Percentiles rank a stretch among this genome's conserved stretches.
These are phyloP conservation scores for Penelope pileata DNA, from an alignment of 2,113 vertebrate species.

Conservation along the genomic window DNA sequence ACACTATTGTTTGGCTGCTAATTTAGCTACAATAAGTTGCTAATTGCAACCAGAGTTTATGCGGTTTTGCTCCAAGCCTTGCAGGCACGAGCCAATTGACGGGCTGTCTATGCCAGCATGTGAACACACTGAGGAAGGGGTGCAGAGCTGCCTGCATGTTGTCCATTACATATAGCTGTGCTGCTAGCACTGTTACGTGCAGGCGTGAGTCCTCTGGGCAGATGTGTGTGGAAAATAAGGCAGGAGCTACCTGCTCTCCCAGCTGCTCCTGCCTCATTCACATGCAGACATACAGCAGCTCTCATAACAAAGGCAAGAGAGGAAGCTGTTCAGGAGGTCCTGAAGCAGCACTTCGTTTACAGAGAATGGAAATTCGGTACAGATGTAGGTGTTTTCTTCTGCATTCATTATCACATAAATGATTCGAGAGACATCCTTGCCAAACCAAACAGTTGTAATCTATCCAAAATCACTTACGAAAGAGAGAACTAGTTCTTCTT, in stretches of 20 bases:
- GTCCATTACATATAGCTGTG: accelerated
- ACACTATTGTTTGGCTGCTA: not conserved
- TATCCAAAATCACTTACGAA: conserved; percentile 24
- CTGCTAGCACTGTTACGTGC: not conserved
- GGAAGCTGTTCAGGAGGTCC: not conserved
- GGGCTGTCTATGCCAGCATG: accelerated
- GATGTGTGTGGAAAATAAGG: not conserved
- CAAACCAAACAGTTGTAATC: conserved; percentile 23
- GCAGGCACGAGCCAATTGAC: not conserved
- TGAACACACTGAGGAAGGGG: not conserved
- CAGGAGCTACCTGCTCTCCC: not conserved
- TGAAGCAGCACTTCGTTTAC: not conserved
- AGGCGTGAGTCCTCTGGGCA: not conserved
- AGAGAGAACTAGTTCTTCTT: not conserved
- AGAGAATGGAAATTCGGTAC: conserved; percentile 8
- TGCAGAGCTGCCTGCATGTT: not conserved
- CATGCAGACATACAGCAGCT: not conserved
- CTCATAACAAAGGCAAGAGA: not conserved
- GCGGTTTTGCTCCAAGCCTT: not conserved
- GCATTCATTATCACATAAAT: conserved; percentile 3
- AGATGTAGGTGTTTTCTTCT: conserved; percentile 2
- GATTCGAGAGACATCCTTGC: not conserved
- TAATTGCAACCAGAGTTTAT: not conserved
- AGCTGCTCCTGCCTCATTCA: not conserved
- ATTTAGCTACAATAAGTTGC: not conserved